Conservation (phyloP, 1,140 invertebrate genomes). For the Wiebesia pumilae region DNA sequence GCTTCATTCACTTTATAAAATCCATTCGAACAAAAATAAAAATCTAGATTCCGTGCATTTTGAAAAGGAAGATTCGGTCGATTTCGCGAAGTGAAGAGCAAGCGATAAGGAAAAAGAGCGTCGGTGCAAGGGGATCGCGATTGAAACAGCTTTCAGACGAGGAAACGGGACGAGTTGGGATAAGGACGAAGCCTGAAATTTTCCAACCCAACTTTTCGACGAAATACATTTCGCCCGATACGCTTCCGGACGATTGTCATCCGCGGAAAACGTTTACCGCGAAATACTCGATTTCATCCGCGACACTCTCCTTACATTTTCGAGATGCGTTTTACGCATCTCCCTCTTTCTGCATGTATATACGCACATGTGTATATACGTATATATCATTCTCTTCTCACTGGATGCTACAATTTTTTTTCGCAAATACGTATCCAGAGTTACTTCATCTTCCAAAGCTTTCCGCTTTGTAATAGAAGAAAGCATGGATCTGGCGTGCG, state of each 20-base stretch:
- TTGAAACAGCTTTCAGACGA: neutral
- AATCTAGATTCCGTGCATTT: neutral
- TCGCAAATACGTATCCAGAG: neutral
- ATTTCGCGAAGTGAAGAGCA: neutral
- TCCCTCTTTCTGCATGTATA: neutral
- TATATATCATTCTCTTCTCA: neutral
- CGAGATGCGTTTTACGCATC: neutral
- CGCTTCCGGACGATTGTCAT: conserved; percentile 43
- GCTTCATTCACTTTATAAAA: neutral
- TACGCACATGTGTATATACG: neutral
- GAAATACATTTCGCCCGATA: conserved; percentile 44
- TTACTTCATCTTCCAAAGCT: neutral
- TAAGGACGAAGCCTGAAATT: conserved; percentile 36
- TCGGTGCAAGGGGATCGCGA: neutral
- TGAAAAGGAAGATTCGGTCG: conserved; percentile 9
- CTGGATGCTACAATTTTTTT: neutral
- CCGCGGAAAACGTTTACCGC: conserved; percentile 40
- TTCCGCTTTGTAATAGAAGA: neutral
- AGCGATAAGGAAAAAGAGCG: conserved; percentile 6
- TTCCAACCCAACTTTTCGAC: conserved; percentile 36
- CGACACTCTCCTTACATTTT: neutral
- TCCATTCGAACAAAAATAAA: conserved; percentile 12
- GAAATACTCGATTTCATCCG: conserved; percentile 47
- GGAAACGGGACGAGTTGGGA: conserved; percentile 2
- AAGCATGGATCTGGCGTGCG: neutral